phyloP scores from a whole-genome alignment of 2,888 invertebrate species.

The Eupithecia dodoneata region DNA sequence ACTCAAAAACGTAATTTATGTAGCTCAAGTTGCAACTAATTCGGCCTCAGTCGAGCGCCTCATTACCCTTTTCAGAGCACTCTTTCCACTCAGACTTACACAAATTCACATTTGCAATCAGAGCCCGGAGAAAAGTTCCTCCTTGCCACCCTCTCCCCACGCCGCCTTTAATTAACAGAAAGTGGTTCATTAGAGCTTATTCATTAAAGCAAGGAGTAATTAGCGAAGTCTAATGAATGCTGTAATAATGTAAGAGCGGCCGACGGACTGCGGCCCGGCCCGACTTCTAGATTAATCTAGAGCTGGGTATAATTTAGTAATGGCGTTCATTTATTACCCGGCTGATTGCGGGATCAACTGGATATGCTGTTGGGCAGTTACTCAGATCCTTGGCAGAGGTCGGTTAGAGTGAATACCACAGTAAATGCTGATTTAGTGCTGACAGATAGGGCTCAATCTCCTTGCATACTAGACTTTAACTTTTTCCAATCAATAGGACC shows the following conservation, averaged over 20 bases:
- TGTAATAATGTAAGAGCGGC: conserved; percentile 89
- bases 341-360: conserved; percentile 67
- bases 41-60: conserved; percentile 76
- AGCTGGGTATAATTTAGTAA: conserved; percentile 79
- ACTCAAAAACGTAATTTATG: conserved; percentile 54
- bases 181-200: conserved; percentile 96
- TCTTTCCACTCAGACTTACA: conserved; percentile 82
- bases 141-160: conserved; percentile 59
- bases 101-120: conserved; percentile 85
- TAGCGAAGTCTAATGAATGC: conserved; percentile 94
- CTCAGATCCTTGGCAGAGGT: neutral
- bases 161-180: conserved; percentile 94
- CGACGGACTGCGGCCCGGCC: conserved; percentile 74
- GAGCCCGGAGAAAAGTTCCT: conserved; percentile 81
- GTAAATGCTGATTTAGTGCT: neutral
- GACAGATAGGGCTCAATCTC: neutral
- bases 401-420: neutral
- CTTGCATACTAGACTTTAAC: neutral
- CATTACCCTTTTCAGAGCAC: conserved; percentile 83
- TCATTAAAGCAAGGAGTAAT: conserved; percentile 95
- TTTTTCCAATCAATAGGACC: neutral
- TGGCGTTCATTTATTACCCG: conserved; percentile 78
- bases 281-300: conserved; percentile 84
- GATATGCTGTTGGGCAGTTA: neutral
- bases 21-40: conserved; percentile 74